phyloP scores from a whole-genome alignment of 1,140 invertebrate species.

The Drosophila truncata region DNA sequence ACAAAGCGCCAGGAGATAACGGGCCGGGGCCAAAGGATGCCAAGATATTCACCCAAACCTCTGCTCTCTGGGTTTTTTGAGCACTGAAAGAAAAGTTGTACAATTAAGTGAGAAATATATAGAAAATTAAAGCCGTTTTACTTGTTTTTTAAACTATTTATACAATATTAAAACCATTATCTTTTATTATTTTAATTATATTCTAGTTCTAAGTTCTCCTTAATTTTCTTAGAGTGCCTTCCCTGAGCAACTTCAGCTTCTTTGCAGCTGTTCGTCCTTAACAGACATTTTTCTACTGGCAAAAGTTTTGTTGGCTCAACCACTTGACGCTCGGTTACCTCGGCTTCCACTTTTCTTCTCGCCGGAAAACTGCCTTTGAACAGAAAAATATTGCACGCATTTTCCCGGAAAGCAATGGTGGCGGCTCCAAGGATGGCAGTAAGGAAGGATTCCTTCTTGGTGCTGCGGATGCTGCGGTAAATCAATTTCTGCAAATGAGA shows the following conservation, averaged over 20 bases:
- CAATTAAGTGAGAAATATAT: too few species aligned
- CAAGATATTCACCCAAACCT: constrained; percentile 7
- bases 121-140: not conserved
- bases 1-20: constrained; percentile 39
- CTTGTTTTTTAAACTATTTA: not conserved
- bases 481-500: constrained; percentile 85
- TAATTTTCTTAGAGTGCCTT: not conserved
- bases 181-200: not conserved
- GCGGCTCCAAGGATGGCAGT: too few species aligned
- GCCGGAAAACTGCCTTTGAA: constrained; percentile 36
- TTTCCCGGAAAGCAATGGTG: constrained; percentile 41
- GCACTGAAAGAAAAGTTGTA: constrained; percentile 7
- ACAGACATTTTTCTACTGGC: constrained; percentile 74
- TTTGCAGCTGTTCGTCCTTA: constrained; percentile 64
- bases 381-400: constrained; percentile 77
- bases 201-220: not conserved
- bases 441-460: constrained; percentile 35
- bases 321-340: constrained; percentile 78
- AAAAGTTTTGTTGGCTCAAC: constrained; percentile 76
- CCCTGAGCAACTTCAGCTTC: constrained; percentile 40
- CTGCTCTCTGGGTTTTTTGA: not conserved
- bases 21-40: constrained; percentile 20
- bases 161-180: not conserved
- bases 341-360: constrained; percentile 28
- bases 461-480: constrained; percentile 79